phyloP scores from a whole-genome alignment of 2,797 vertebrate species.

The Hirundo rustica region DNA sequence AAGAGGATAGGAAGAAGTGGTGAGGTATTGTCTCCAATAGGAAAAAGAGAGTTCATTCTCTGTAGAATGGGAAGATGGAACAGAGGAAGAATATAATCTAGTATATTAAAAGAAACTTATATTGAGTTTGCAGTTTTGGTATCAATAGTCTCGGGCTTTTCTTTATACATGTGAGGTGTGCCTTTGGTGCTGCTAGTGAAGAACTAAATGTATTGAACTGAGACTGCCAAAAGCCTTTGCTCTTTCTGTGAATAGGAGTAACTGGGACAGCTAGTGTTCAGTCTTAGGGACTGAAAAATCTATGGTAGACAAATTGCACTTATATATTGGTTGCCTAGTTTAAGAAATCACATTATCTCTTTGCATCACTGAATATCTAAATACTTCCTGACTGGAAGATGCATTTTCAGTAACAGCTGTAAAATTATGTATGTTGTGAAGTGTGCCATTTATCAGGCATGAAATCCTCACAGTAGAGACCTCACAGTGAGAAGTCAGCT shows the following conservation, averaged over 20 bases:
- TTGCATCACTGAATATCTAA: not conserved
- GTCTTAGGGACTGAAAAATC: not conserved
- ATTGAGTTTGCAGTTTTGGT: not conserved
- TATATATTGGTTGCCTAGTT: not conserved
- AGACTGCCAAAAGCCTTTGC: not conserved
- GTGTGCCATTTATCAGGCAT: not conserved
- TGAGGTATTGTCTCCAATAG: not conserved
- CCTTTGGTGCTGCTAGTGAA: not conserved
- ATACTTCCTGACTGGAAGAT: not conserved
- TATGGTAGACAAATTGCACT: not conserved
- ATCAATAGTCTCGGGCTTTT: not conserved
- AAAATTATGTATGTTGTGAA: not conserved
- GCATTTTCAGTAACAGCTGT: not conserved
- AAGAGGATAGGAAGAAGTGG: not conserved
- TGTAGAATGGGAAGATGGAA: not conserved
- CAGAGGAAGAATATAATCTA: not conserved
- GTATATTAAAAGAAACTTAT: not conserved
- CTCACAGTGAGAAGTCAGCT: not conserved
- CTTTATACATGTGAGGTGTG: not conserved
- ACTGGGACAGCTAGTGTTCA: not conserved
- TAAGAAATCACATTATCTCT: not conserved
- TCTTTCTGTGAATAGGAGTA: not conserved
- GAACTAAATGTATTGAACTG: not conserved
- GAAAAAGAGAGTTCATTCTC: not conserved
- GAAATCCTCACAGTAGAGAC: not conserved